Base-by-base conservation (phyloP, 2,888 invertebrate species). In the Cyclophora punctaria region DNA sequence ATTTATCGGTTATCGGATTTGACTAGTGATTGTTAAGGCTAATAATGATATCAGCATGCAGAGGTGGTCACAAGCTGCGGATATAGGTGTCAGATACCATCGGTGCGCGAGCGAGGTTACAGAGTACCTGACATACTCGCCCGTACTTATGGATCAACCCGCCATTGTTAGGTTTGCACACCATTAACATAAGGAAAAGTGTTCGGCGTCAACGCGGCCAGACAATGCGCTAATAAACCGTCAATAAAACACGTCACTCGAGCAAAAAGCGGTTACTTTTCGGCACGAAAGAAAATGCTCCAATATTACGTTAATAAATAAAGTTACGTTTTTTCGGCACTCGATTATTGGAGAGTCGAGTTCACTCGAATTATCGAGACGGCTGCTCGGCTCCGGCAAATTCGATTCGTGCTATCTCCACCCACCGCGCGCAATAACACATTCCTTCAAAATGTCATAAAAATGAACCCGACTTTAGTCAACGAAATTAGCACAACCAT, bases 41-140 rank as follows among this genome's bases (percentile, higher is more conserved):
- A 78, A 76, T 75, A 66, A 71, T 57, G 64, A 68, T 67, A 79
- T 80, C 69, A 74, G 67, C 71, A 80, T 82, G 72, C 79, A 71
- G 56, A 46, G 51, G 51, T 46, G 55, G 67, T 66, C 59, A 55
- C 51, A 53, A 41, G 56, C 51, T 55, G 58, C 67, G 65, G 68
- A 66, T 69, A 68, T 67, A 71, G 63, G 56, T 56, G 61, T 63
- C 59, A 60, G 62, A 66, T 61, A 60, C 58, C 56, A 52, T 58
- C 57, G 37, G 37, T 37, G 5, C 37, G 37, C 4, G 4, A 37
- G 37, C 37, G 37, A 37, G 37, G 37, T 37, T 37, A 37, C 37
- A 37, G 37, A 3, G 37, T 37, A 37, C 37, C 4, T 37, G 2
- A 37, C 37, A 37, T 5, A 37, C 37, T 66, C 60, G 63, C 56